Conservation (phyloP, 1,140 invertebrate species). For the Antheraea pernyi region DNA sequence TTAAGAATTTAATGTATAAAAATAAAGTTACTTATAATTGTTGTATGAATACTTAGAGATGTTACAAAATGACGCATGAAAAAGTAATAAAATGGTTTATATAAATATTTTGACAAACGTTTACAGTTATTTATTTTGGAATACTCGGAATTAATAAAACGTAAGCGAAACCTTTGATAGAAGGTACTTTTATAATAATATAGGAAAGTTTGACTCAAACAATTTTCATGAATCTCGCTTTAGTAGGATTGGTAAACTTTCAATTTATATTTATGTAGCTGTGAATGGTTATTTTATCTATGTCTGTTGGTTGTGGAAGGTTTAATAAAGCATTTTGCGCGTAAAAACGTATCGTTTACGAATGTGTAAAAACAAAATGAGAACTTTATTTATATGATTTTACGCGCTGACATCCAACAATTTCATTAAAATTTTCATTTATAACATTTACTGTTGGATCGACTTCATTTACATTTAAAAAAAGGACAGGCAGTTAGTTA, state of each 20-base stretch:
- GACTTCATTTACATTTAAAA: too few relatives aligned
- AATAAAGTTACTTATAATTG: background rate
- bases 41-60: too few relatives aligned
- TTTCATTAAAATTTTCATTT: too few relatives aligned
- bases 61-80: too few relatives aligned
- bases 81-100: too few relatives aligned
- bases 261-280: background rate
- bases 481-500: too few relatives aligned
- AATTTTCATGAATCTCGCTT: background rate
- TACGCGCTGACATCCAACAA: too few relatives aligned
- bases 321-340: background rate
- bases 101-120: too few relatives aligned
- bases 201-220: background rate
- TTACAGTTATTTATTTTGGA: too few relatives aligned
- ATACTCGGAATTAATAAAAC: background rate
- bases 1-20: conserved; percentile 2
- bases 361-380: conserved; percentile 3
- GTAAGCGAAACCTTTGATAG: background rate
- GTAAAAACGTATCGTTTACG: background rate
- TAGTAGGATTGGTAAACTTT: background rate
- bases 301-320: background rate
- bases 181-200: background rate
- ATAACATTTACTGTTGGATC: too few relatives aligned
- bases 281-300: background rate
- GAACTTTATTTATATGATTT: background rate